A percentile compares a stretch with the other conserved stretches of the same genome.
These are phyloP conservation scores for Saccostrea cuccullata DNA, from an alignment of 1,140 invertebrate genomes.

Conservation along the genomic window DNA sequence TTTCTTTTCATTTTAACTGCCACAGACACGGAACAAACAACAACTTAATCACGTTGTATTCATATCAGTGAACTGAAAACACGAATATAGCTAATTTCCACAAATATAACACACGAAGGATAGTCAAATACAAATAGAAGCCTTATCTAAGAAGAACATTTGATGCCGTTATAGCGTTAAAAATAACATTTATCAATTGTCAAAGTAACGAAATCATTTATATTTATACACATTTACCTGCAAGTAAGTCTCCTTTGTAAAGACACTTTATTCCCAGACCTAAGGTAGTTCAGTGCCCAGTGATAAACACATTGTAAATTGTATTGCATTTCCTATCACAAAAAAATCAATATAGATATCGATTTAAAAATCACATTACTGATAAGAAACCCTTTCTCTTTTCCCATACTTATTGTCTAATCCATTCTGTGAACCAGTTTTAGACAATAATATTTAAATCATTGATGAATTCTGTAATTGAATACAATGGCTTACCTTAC, in stretches of 20 bases:
- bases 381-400: neutral
- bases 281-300: neutral
- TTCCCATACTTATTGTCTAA: neutral
- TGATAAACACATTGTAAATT: neutral
- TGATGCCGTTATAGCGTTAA: neutral
- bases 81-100: neutral
- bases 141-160: neutral
- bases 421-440: no score
- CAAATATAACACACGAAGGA: neutral
- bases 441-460: no score
- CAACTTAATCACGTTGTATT: no score
- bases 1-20: no score
- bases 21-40: no score
- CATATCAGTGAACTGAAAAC: no score
- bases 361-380: constrained; percentile 14
- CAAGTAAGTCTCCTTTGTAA: neutral
- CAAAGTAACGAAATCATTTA: neutral
- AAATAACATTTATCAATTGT: neutral
- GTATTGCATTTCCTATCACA: neutral
- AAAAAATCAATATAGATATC: neutral
- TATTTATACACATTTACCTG: neutral
- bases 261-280: neutral
- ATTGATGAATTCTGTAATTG: neutral
- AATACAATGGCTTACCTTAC: neutral
- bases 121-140: neutral